Evolutionary conservation across 2,888 invertebrate genomes (phyloP), one percentile per base, ranked within the genome.

Genomic region (Nemurella pictetii): DNA sequence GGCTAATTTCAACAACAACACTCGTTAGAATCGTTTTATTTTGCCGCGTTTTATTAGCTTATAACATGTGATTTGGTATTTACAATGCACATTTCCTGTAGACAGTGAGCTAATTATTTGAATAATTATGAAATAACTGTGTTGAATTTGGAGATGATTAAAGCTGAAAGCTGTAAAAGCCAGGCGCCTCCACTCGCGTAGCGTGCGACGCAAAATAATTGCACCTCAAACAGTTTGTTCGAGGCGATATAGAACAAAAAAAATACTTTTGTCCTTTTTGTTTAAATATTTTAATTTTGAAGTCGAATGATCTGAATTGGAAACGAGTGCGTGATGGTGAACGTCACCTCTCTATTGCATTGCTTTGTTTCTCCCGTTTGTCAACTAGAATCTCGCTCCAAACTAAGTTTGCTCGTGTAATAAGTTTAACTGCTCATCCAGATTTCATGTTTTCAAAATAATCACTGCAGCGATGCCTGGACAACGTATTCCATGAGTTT

Each of bases 31-130:
- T 55, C 55, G 55, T 55, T 55, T 55, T 12, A 55, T 55, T 55
- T 55, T 20, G 20, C 12, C 20, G 55, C 20, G 55, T 55, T 55
- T 55, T 55, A 55, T 55, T 55, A 55, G 20, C 55, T 55, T 55
- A 55, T 55, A 12, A 12, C 55, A 12, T 20, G 20, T 55, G 55
- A 55, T 55, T 55, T 75, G 28, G 29, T 75, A 25, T 75, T 75
- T 75, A 75, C 75, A 75, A 28, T 75, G 7, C 75, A 75, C 29
- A 75, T 75, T 75, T 75, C 75, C 29, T 75, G 55, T 55, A 55
- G 55, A 20, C 55, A 55, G 5, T 20, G 55, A 55, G 55, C 20
- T 28, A 75, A 75, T 28, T 75, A 75, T 75, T 75, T 7, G 29
- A 28, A 75, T 75, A 75, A 29, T 25, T 26, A 26, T 75, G 75